These are phyloP conservation scores for Myotis findleyi DNA, from an alignment of 2,797 vertebrate species.

Conservation along the genomic window DNA sequence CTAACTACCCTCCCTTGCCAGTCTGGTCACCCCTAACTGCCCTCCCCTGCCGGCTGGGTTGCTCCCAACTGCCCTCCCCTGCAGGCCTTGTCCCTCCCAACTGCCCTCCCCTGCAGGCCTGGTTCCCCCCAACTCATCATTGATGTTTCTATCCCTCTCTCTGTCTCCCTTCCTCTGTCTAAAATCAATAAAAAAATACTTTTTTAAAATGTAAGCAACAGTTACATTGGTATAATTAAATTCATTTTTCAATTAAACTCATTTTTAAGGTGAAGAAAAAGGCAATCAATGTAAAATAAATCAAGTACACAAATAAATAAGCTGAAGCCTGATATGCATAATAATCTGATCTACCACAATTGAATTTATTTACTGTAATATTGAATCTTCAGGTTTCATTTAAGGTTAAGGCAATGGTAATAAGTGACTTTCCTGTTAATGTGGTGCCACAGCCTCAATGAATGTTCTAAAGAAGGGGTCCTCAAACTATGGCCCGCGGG, in stretches of 20 bases:
- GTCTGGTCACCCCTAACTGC: too few species aligned
- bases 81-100: too few species aligned
- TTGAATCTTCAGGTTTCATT: not conserved
- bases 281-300: constrained; percentile 20
- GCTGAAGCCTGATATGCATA: not conserved
- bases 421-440: not conserved
- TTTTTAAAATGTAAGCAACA: constrained; percentile 43
- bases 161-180: not conserved
- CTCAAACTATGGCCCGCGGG: too few species aligned
- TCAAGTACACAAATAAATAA: not conserved
- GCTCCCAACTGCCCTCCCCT: too few species aligned
- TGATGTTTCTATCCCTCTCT: not conserved
- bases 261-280: constrained; percentile 42
- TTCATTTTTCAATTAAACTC: constrained; percentile 29
- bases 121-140: too few species aligned
- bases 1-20: too few species aligned
- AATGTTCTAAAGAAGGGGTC: not conserved
- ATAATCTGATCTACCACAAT: not conserved
- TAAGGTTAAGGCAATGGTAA: not conserved
- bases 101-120: too few species aligned
- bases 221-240: not conserved
- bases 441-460: not conserved
- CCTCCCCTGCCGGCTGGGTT: too few species aligned
- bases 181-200: not conserved
- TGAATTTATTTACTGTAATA: constrained; percentile 19